Conservation (phyloP, 2,888 invertebrate species). For the Lasioglossum leucozonium region DNA sequence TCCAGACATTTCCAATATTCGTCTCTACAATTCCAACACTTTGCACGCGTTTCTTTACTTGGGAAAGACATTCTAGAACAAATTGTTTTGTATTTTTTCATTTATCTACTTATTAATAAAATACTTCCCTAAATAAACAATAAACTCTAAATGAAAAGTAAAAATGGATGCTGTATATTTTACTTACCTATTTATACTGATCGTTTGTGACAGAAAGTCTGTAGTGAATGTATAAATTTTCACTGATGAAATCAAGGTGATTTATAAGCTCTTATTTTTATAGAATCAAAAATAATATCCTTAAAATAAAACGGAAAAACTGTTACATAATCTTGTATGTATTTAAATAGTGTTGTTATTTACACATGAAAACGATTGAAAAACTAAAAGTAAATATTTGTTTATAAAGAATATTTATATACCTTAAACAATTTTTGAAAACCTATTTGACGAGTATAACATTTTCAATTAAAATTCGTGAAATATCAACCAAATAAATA, state of each 20-base stretch:
- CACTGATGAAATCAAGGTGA: constrained; percentile 21
- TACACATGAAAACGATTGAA: not conserved
- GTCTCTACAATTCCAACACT: constrained; percentile 95
- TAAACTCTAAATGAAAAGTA: not conserved
- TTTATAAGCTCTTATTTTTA: constrained; percentile 46
- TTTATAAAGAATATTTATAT: not conserved
- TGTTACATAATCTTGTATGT: constrained; percentile 53
- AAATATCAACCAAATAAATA: not conserved
- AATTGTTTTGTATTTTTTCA: constrained; percentile 4
- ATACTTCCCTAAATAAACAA: not conserved
- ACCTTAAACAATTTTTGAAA: not conserved
- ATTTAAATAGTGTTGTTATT: not conserved
- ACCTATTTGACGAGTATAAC: not conserved
- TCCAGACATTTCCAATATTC: constrained; percentile 96
- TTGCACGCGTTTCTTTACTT: constrained; percentile 90
- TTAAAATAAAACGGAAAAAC: constrained; percentile 43
- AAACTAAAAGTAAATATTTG: not conserved
- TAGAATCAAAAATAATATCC: constrained; percentile 46
- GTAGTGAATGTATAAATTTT: constrained; percentile 30
- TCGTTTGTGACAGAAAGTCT: constrained; percentile 20
- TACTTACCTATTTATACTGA: constrained; percentile 33
- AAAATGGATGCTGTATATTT: not conserved
- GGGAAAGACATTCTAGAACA: constrained; percentile 90
- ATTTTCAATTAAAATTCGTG: not conserved
- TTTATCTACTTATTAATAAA: not conserved